Evolutionary conservation across 2,113 vertebrate genomes (phyloP).

Genomic region (Irena cyanogastra): DNA sequence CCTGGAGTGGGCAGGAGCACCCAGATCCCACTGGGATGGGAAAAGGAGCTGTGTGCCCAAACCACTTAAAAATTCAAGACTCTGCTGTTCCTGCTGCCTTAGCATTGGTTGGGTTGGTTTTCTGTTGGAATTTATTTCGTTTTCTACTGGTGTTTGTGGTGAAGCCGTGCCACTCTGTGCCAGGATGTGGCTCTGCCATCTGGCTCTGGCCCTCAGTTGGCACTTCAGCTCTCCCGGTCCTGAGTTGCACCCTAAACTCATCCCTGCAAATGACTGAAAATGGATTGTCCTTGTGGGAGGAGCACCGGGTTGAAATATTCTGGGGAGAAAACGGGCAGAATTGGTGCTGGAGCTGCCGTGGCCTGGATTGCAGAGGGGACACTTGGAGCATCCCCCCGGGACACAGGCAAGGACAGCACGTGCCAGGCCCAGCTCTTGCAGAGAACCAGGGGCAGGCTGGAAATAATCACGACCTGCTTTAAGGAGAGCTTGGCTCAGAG

Average conservation of each 20-base stretch:
- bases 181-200: neutral
- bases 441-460: neutral
- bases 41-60: neutral
- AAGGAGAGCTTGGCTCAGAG: neutral
- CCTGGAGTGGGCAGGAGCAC: neutral
- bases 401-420: neutral
- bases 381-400: neutral
- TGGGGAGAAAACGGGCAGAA: rapidly evolving
- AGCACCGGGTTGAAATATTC: neutral
- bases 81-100: neutral
- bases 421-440: neutral
- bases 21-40: neutral
- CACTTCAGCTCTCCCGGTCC: neutral
- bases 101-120: rapidly evolving
- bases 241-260: neutral
- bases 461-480: neutral
- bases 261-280: neutral
- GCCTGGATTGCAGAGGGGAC: neutral
- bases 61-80: neutral
- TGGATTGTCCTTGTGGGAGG: neutral
- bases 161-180: neutral
- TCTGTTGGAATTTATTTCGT: neutral
- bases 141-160: neutral
- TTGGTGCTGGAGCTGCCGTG: neutral
- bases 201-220: rapidly evolving